Base-by-base conservation (phyloP, 2,797 vertebrate species). In the Anabacerthia variegaticeps region DNA sequence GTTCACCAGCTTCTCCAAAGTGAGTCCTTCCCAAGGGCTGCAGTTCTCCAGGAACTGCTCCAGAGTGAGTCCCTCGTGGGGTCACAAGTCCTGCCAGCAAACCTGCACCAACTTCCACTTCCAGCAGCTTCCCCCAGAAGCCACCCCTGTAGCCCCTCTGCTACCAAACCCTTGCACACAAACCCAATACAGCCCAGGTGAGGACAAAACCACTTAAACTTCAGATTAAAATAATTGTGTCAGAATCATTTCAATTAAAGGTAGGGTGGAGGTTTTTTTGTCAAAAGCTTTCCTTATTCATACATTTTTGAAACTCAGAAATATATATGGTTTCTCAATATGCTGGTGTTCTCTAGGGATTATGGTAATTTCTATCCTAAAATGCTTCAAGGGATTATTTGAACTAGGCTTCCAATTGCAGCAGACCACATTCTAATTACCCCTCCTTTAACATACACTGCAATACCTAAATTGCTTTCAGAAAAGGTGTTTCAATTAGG, bases 401-500 rank as follows among this genome's bases (percentile, higher is more conserved):
- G 89, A 92, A 85, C 67, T 23, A 74, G 49, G n/a, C 43, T 93
- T 92, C 46, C 59, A 93, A 67, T 58, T 85, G 71, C 88, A 92
- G 67, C 80, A 94, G 91, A 65, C 77, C 52, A 82, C 77, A 68
- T 79, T 69, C 92, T 95, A 95, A 96, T 96, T 95, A 91, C 48
- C n/a, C 44, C 58, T 89, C 49, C 89, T 81, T n/a, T 71, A 82
- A 84, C 61, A 91, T 88, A 91, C 51, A 85, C 82, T 86, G 34
- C 61, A 93, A 88, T 85, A 90, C 52, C 74, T 80, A 92, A 95
- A 95, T 91, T 91, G 75, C 66, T 91, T 96, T 87, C 69, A 78
- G 87, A 91, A 93, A 95, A 95, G 94, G 72, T 92, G 85, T 81
- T 93, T 91, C 81, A 92, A 91, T 92, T 95, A 96, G 58, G 41